Percentiles rank a stretch among this genome's conserved stretches.
Conservation (phyloP, 2,888 invertebrate species). For the Tenthredo scrophulariae region DNA sequence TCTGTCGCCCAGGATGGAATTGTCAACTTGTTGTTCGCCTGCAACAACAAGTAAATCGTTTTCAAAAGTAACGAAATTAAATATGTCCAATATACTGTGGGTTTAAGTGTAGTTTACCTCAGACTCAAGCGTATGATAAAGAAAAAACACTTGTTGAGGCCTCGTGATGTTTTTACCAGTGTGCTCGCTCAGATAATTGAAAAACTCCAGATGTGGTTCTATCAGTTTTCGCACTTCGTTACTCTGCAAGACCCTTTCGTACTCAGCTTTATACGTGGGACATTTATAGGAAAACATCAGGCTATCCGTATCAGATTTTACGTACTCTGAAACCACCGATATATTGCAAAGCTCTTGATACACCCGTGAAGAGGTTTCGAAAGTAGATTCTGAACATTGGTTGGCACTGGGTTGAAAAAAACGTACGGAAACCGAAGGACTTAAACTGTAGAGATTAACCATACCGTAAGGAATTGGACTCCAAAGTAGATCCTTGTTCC, state of each 20-base stretch:
- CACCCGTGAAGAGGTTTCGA: neutral
- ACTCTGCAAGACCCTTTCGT: conserved; percentile 15
- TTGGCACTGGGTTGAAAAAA: neutral
- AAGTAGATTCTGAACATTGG: neutral
- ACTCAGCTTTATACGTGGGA: conserved; percentile 1
- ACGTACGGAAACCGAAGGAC: neutral
- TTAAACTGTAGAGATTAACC: neutral
- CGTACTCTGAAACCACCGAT: conserved; percentile 22
- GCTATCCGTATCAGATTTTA: neutral
- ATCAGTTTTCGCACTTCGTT: neutral
- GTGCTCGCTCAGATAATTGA: conserved; percentile 48
- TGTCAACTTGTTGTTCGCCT: conserved; percentile 7
- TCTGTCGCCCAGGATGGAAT: conserved; percentile 32
- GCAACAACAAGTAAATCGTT: neutral
- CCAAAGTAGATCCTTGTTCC: conserved; percentile 77
- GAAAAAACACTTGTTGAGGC: conserved; percentile 30
- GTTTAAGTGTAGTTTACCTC: neutral
- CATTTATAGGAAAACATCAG: conserved; percentile 19
- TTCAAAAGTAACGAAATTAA: neutral
- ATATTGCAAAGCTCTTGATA: neutral
- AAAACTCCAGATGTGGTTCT: conserved; percentile 36
- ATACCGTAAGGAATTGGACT: conserved; percentile 30
- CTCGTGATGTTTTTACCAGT: conserved; percentile 45
- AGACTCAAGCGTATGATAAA: conserved; percentile 6
- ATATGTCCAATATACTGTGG: neutral